Evolutionary conservation across 2,113 vertebrate species (phyloP), one percentile per base, ranked within the genome.

Genomic region (Dasyurus viverrinus): DNA sequence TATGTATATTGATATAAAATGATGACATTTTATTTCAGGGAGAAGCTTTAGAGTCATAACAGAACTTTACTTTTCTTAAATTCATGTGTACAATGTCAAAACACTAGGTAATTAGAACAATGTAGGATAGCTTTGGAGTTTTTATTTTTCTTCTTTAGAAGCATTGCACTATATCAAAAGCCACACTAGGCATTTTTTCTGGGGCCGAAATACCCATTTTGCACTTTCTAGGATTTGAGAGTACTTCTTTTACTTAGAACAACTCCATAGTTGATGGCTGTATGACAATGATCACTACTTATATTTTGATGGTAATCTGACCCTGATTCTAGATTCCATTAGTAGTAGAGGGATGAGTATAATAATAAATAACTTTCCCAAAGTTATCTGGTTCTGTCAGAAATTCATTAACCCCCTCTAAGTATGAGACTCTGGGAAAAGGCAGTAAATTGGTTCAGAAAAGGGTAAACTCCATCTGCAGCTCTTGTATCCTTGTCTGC

Each of bases 391-490:
- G 54, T 54, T 92, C 6, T 54, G 90, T 36, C 52, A 12, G 26
- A 42, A 5, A 3, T 92, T 48, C 6, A 0, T 94, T 89, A 84
- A 30, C 92, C 90, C 91, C 93, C 53, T 93, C 76, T 95, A 14
- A 1, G 22, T 50, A 14, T 60, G 90, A 89, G 90, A 89, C 42
- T 47, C 46, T n/a, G n/a, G 91, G 95, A 92, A 90, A 6, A 94
- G 90, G 27, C 95, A 54, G 91, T 54, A 95, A 96, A 95, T 96
- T 97, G 96, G 91, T 93, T 94, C 46, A 24, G 93, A 90, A 89
- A 76, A 0, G 9, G 22, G 94, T 68, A 0, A 46, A 54, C 93
- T 97, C 96, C 97, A 95, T 96, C 96, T 97, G 84, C 92, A 50
- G 92, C 52, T 47, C 68, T n/a, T 89, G 89, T 16, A 92, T 93